Percentiles rank a stretch among this genome's conserved stretches.
phyloP scores from a whole-genome alignment of 2,888 invertebrate species.

The Diarsia brunnea region DNA sequence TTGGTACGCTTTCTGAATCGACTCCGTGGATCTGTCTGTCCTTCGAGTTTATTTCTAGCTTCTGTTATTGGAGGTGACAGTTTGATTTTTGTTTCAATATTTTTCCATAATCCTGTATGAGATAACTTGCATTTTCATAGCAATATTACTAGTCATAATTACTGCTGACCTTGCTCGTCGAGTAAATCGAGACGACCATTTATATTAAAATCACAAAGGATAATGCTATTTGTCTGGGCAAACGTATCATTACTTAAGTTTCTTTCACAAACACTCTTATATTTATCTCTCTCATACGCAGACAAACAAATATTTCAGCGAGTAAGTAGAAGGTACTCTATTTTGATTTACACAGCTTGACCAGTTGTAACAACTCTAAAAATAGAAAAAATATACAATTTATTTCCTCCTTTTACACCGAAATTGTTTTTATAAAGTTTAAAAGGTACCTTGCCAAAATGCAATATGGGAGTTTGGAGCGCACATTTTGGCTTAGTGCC shows the following conservation, averaged over 20 bases:
- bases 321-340: constrained; percentile 22
- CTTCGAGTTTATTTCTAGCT: constrained; percentile 40
- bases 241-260: constrained; percentile 32
- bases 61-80: constrained; percentile 18
- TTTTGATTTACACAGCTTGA: constrained; percentile 38
- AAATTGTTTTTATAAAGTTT: constrained; percentile 53
- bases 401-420: constrained; percentile 30
- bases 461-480: constrained; percentile 45
- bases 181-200: constrained; percentile 19
- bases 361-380: constrained; percentile 12
- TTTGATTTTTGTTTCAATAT: constrained; percentile 24
- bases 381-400: constrained; percentile 23
- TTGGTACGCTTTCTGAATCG: constrained; percentile 44
- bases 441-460: constrained; percentile 55
- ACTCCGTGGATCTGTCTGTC: constrained; percentile 11
- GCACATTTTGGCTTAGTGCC: constrained; percentile 60
- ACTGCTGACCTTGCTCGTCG: constrained; percentile 27
- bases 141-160: neutral
- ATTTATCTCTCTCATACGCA: constrained; percentile 31
- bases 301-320: constrained; percentile 31
- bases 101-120: neutral
- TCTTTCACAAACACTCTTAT: constrained; percentile 38
- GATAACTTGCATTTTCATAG: neutral
- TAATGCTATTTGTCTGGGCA: constrained; percentile 36
- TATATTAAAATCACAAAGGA: constrained; percentile 45